phyloP scores from a whole-genome alignment of 2,113 vertebrate species.

The Eubucco bourcierii region DNA sequence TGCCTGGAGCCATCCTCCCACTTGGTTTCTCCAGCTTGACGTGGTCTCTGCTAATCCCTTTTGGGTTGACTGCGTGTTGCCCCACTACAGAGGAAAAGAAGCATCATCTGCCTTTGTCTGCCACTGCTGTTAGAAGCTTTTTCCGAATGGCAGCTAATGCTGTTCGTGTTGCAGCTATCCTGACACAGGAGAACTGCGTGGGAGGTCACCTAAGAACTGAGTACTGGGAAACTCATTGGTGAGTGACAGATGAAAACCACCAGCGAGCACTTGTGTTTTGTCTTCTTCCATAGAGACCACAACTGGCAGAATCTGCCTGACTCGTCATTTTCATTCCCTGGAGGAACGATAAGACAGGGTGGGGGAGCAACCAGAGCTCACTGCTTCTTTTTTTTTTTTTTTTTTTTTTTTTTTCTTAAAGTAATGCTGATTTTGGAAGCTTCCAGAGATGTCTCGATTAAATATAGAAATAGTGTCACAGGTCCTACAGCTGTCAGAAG shows the following conservation, averaged over 20 bases:
- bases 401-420: not conserved
- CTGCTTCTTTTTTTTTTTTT: not conserved
- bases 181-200: accelerated
- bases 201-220: not conserved
- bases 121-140: not conserved
- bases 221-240: not conserved
- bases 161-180: accelerated
- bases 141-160: not conserved
- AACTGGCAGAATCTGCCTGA: not conserved
- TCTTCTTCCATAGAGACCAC: accelerated
- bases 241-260: not conserved
- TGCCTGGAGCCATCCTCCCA: not conserved
- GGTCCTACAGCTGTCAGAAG: not conserved
- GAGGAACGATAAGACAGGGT: accelerated
- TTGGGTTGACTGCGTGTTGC: not conserved
- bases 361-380: not conserved
- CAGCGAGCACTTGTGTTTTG: accelerated
- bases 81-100: not conserved
- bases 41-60: not conserved
- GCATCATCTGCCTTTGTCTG: not conserved
- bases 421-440: not conserved
- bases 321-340: not conserved
- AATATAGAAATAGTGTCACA: not conserved
- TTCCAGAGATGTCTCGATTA: not conserved
- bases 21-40: not conserved